Evolutionary conservation across 2,113 vertebrate genomes (phyloP).

Genomic region (Mustela lutreola): DNA sequence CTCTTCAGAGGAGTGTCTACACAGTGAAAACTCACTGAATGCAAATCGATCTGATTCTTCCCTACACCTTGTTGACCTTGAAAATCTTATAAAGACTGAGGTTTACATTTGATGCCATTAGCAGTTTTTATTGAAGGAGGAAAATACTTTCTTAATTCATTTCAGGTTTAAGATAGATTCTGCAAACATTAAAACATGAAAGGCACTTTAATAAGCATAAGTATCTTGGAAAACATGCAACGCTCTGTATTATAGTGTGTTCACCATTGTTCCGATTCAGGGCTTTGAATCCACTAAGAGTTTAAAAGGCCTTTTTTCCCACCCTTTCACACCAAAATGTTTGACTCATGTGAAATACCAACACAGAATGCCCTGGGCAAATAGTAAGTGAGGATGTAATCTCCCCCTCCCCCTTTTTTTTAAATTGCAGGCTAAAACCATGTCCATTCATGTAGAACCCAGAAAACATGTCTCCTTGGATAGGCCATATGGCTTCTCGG

Average conservation of each 20-base stretch:
- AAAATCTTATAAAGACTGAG: not conserved
- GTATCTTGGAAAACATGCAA: not conserved
- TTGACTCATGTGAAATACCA: not conserved
- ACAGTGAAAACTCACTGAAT: accelerated
- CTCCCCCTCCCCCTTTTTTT: not conserved
- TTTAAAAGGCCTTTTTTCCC: not conserved
- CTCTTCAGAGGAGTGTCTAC: not conserved
- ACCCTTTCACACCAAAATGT: not conserved
- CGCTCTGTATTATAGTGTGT: not conserved
- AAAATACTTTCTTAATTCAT: constrained; percentile 25
- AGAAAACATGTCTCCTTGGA: not conserved
- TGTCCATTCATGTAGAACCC: not conserved
- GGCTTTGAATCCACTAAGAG: not conserved
- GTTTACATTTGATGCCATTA: constrained; percentile 9
- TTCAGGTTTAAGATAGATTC: constrained; percentile 25
- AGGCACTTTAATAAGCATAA: constrained; percentile 50
- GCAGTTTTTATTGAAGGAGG: constrained; percentile 60
- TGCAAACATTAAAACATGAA: constrained; percentile 46
- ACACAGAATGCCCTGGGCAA: not conserved
- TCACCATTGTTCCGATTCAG: not conserved
- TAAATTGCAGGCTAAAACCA: not conserved
- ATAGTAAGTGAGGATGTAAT: not conserved
- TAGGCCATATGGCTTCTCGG: not conserved
- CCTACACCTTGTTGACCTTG: not conserved
- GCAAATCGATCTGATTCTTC: not conserved